phyloP scores from a whole-genome alignment of 1,140 invertebrate genomes.

The Archegozetes longisetosus region DNA sequence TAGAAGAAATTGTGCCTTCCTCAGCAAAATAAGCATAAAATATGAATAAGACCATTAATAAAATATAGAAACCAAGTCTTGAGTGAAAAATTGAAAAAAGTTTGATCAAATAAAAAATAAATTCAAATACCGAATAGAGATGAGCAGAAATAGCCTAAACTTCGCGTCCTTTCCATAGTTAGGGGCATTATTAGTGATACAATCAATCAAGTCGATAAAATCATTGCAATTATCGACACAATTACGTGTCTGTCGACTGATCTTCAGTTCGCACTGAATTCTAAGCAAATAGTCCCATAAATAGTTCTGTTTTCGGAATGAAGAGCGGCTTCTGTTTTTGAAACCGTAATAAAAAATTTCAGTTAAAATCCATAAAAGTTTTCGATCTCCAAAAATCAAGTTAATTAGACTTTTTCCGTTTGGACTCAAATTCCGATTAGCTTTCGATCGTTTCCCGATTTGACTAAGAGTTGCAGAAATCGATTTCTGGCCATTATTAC shows the following conservation, averaged over 20 bases:
- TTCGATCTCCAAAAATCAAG: conserved; percentile 13
- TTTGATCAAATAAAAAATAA: conserved; percentile 16
- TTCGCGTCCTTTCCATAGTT: conserved; percentile 93
- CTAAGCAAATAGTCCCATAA: conserved; percentile 13
- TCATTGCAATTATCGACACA: conserved; percentile 23
- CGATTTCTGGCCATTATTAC: background rate
- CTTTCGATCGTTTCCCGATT: background rate
- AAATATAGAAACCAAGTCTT: background rate
- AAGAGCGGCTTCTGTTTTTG: conserved; percentile 32
- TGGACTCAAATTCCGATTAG: background rate
- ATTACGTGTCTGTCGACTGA: background rate
- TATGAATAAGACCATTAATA: background rate
- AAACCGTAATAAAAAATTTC: conserved; percentile 86
- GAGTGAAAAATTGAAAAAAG: background rate
- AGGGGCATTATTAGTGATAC: conserved; percentile 52
- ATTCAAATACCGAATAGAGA: conserved; percentile 53
- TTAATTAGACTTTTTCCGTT: background rate
- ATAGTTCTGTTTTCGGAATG: conserved; percentile 14
- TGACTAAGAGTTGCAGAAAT: background rate
- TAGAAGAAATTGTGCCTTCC: too few relatives aligned
- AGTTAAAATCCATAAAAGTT: conserved; percentile 41
- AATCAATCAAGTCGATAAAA: conserved; percentile 33
- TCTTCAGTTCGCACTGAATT: conserved; percentile 19
- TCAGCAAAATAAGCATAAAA: too few relatives aligned
- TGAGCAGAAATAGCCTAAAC: conserved; percentile 89